Conservation (phyloP, 1,140 invertebrate species). For the Halictus rubicundus region DNA sequence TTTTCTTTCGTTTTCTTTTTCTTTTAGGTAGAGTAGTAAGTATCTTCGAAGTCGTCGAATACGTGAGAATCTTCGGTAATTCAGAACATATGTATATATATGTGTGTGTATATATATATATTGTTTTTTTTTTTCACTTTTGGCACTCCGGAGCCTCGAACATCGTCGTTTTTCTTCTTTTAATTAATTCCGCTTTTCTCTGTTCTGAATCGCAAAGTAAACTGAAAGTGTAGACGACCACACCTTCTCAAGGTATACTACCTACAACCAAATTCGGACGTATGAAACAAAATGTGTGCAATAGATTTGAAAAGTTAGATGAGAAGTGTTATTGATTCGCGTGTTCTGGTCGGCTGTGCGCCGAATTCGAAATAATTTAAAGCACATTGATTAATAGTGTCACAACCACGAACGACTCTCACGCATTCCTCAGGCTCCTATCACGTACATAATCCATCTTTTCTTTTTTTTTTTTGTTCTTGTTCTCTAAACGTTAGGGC, state of each 20-base stretch:
- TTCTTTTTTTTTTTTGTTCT: too few relatives aligned
- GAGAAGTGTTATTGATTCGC: background rate
- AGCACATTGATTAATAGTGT: background rate
- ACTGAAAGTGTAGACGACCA: background rate
- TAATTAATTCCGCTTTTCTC: background rate
- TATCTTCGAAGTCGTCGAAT: slow-evolving; percentile 50
- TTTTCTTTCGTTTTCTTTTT: background rate
- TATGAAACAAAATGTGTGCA: background rate
- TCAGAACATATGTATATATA: background rate
- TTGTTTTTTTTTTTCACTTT: slow-evolving; percentile 7
- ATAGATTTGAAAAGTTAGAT: background rate
- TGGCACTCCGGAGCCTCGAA: slow-evolving; percentile 41
- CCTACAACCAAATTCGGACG: background rate
- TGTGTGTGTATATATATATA: too few relatives aligned
- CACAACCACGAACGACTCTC: slow-evolving; percentile 37
- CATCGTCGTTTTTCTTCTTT: background rate
- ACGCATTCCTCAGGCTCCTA: slow-evolving; percentile 52
- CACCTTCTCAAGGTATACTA: background rate
- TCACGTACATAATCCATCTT: slow-evolving; percentile 48
- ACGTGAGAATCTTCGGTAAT: slow-evolving; percentile 46
- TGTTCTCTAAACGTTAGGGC: slow-evolving; percentile 44
- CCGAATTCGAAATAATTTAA: slow-evolving; percentile 14
- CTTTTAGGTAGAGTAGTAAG: slow-evolving; percentile 48
- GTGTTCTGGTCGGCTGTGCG: background rate
- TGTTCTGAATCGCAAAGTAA: background rate